phyloP scores from a whole-genome alignment of 2,797 vertebrate species.

The Phataginus tetradactyla region DNA sequence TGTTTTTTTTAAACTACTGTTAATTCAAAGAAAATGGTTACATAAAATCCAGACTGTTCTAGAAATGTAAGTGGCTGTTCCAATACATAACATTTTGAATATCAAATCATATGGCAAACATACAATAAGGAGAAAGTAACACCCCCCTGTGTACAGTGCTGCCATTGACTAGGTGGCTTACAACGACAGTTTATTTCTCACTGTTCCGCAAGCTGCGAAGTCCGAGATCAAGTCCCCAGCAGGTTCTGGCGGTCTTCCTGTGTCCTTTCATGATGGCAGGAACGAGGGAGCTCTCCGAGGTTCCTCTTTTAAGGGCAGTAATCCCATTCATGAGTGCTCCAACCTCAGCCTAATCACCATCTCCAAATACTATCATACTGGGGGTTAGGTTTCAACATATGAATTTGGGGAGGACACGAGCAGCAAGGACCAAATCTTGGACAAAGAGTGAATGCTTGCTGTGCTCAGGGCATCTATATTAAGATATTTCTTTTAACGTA shows the following conservation, averaged over 20 bases:
- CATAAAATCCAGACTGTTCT: slow-evolving; percentile 95
- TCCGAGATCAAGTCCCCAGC: background rate
- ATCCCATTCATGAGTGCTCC: background rate
- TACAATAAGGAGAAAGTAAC: slow-evolving; percentile 91
- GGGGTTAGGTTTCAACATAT: background rate
- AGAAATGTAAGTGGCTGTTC: slow-evolving; percentile 96
- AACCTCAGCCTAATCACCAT: background rate
- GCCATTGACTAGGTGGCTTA: slow-evolving; percentile 62
- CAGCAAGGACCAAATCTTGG: background rate
- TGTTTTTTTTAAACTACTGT: slow-evolving; percentile 93
- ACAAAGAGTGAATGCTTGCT: background rate
- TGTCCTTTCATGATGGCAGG: background rate
- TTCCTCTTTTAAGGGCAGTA: background rate
- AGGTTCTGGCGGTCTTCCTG: background rate
- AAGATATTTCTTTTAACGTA: background rate
- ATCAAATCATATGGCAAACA: slow-evolving; percentile 96
- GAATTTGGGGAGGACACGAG: background rate
- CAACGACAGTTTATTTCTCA: background rate
- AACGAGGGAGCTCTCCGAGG: background rate
- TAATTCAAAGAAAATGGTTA: slow-evolving; percentile 93
- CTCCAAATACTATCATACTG: background rate
- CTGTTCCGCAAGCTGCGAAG: background rate
- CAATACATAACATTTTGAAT: slow-evolving; percentile 91
- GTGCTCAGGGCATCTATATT: background rate
- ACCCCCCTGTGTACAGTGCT: slow-evolving; percentile 91